Evolutionary conservation across 2,113 vertebrate genomes (phyloP), one percentile per base, ranked within the genome.

Genomic region (Pterocles gutturalis): DNA sequence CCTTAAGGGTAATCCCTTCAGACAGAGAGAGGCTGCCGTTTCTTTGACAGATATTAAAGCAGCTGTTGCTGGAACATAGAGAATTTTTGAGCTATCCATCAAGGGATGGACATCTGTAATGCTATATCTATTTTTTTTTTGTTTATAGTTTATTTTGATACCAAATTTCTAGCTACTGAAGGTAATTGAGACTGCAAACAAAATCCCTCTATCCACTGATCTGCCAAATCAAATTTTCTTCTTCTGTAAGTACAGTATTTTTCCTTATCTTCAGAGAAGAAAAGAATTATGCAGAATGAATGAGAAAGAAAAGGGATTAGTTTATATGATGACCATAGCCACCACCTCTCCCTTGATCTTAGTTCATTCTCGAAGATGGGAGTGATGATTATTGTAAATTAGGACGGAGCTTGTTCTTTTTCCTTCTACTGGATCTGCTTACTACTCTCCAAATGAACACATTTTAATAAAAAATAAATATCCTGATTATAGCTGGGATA

Each of bases 161-260:
- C 53, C 72, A 53, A 53, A 71, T 95, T 92, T 69, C 77, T 38
- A 87, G 76, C 86, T 90, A n/a, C 72, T 58, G 89, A 66, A 84
- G 61, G 86, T 87, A 95, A 96, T 91, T 91, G 96, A 92, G 90
- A 87, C 89, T 89, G 89, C 89, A 96, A 97, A 93, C 94, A 93
- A 81, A 93, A 96, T 90, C 86, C 90, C 83, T 11, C 90, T 76
- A 87, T 84, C 95, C 79, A 8, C 86, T 91, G 77, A 96, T 81
- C 95, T 89, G 86, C 92, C 95, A 93, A 92, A 97, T 95, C 83
- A 72, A 75, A 75, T 94, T 87, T 81, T 64, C 91, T 94, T 77
- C 89, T 89, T 64, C 51, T 89, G 33, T 43, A 96, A 75, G 72
- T 48, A 51, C 17, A 67, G 72, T 69, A 11, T 54, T 93, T 91